Evolutionary conservation across 2,888 invertebrate species (phyloP), one percentile per base, ranked within the genome.

Genomic region (Morinoia aosen): DNA sequence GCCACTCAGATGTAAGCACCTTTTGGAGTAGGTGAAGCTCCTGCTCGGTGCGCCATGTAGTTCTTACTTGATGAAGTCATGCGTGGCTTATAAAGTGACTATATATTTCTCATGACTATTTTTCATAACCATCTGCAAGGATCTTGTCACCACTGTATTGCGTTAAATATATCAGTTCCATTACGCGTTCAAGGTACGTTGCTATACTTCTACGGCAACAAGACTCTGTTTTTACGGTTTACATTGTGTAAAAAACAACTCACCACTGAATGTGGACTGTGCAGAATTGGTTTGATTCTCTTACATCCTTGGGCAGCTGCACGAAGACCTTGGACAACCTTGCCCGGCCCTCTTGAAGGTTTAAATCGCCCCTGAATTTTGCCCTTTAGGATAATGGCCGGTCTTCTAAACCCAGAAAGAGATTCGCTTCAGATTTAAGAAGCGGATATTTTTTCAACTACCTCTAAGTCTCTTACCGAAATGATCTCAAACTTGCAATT

Each of bases 291-390:
- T 48, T 39, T 90, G 33, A 40, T 39, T 48, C 40, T 33, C 90
- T 16, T 16, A 12, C 90, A 16, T 90, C 90, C 90, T 90, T 90
- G 90, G 48, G 90, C 90, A 90, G 48, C 76, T 76, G 76, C 76
- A 76, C 25, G 76, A 25, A 39, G 39, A 90, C 90, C 90, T 90
- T 90, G 90, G 90, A 39, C 39, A 90, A 48, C 90, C 90, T 90
- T 90, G 48, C 48, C 90, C 5, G 90, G 12, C 39, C 39, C 90
- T 39, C 90, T 48, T 39, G 90, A 39, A 39, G 39, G 39, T 90
- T 90, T 90, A 90, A 48, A 90, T 48, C 48, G 90, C 90, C 90
- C 39, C 90, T 90, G 90, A 90, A 90, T 90, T 76, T 90, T 90
- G 90, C 90, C 90, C 90, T 90, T 90, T 90, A 90, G 90, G 12